Conservation (phyloP, 2,888 invertebrate species). For the Scotopteryx bipunctaria region DNA sequence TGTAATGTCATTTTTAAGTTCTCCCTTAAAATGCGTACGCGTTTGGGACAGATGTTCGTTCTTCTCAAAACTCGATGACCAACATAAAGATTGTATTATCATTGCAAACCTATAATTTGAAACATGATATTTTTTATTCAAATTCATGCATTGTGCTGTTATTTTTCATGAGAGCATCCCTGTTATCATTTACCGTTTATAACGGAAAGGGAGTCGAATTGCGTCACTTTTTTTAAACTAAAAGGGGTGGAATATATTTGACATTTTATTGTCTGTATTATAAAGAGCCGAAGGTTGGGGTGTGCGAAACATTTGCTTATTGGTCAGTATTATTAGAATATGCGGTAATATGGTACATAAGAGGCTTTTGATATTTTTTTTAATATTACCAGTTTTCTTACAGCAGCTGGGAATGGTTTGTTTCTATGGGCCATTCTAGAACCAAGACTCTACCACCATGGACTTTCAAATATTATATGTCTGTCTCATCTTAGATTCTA, state of each 20-base stretch:
- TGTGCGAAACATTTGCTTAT: neutral
- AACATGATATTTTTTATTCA: slow-evolving; percentile 12
- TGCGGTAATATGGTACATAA: too few species aligned
- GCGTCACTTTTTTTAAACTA: neutral
- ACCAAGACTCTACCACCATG: too few species aligned
- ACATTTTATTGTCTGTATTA: slow-evolving; percentile 4
- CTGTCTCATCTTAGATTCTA: too few species aligned
- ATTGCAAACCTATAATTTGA: slow-evolving; percentile 19
- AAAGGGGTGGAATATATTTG: slow-evolving; percentile 18
- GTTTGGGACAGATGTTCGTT: slow-evolving; percentile 11
- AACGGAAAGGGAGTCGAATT: slow-evolving; percentile 5
- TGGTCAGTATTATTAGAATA: neutral
- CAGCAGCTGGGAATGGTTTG: neutral
- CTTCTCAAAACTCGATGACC: slow-evolving; percentile 6
- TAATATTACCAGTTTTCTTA: neutral
- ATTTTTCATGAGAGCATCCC: slow-evolving; percentile 9
- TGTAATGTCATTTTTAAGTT: too few species aligned
- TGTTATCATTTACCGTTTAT: slow-evolving; percentile 7
- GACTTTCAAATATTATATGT: too few species aligned
- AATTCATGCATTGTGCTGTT: slow-evolving; percentile 2
- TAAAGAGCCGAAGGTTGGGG: slow-evolving; percentile 4
- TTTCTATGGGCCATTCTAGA: too few species aligned
- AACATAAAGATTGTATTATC: neutral
- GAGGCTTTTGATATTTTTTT: too few species aligned
- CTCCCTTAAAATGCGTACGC: too few species aligned